Evolutionary conservation across 1,140 invertebrate genomes (phyloP).

Genomic region (Drosophila santomea): DNA sequence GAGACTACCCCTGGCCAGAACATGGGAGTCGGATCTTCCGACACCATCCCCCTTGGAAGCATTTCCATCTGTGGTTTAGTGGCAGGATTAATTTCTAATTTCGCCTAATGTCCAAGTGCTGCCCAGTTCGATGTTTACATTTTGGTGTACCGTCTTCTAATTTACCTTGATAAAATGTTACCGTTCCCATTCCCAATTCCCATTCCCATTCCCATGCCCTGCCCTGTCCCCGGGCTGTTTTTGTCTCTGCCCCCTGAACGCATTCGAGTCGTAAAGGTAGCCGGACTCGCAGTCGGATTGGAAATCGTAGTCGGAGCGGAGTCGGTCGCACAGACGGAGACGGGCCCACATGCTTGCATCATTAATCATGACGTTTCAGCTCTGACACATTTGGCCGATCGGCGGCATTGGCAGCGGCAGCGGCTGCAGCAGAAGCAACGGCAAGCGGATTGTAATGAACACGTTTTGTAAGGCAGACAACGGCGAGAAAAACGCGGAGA

Average conservation of each 20-base stretch:
- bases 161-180: constrained; percentile 64
- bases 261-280: constrained; percentile 33
- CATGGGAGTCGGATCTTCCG: constrained; percentile 10
- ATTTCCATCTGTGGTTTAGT: constrained; percentile 44
- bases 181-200: constrained; percentile 46
- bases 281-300: constrained; percentile 41
- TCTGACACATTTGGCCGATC: constrained; percentile 82
- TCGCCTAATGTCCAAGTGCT: constrained; percentile 54
- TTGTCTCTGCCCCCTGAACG: constrained; percentile 57
- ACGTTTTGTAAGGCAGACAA: constrained; percentile 58
- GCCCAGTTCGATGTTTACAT: constrained; percentile 43
- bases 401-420: constrained; percentile 62
- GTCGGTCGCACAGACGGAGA: constrained; percentile 35
- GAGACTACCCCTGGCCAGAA: constrained; percentile 17
- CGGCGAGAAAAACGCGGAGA: constrained; percentile 45
- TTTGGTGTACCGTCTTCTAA: constrained; percentile 58
- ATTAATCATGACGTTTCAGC: constrained; percentile 83
- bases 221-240: constrained; percentile 56
- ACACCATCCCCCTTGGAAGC: constrained; percentile 12
- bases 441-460: constrained; percentile 64
- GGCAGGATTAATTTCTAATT: constrained; percentile 64
- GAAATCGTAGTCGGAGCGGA: constrained; percentile 23
- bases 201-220: constrained; percentile 33
- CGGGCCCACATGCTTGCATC: constrained; percentile 81
- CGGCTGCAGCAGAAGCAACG: constrained; percentile 48